Conservation (phyloP, 2,797 vertebrate genomes). For the Hippocampus kuda region DNA sequence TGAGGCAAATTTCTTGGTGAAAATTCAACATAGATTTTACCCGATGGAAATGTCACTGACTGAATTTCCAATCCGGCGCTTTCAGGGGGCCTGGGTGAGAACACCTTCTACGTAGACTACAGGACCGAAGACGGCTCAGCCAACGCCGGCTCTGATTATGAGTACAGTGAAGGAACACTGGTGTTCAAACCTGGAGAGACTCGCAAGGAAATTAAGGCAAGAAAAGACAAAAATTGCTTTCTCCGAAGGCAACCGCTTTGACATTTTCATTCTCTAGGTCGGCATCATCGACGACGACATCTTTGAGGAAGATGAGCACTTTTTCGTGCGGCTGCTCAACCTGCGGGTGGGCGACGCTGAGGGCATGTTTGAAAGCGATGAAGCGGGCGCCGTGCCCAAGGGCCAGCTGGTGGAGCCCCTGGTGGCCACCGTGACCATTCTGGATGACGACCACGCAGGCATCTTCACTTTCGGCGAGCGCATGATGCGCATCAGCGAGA, state of each 20-base stretch:
- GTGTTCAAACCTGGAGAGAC: conserved; percentile 93
- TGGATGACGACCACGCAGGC: conserved; percentile 94
- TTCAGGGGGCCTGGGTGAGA: conserved; percentile 70
- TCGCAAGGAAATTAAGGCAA: conserved; percentile 77
- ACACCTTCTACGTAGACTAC: conserved; percentile 94
- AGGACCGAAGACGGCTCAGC: conserved; percentile 90
- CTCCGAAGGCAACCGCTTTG: not conserved
- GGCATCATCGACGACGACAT: conserved; percentile 94
- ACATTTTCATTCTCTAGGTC: conserved; percentile 48
- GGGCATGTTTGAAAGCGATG: conserved; percentile 86
- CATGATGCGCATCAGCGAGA: conserved; percentile 80
- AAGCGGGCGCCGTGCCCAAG: conserved; percentile 69
- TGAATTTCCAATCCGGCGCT: not conserved
- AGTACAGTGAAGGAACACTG: conserved; percentile 84
- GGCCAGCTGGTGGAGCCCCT: conserved; percentile 74
- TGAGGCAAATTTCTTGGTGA: not conserved
- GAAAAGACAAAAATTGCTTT: conserved; percentile 6
- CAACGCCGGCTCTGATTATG: conserved; percentile 80
- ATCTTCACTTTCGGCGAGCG: conserved; percentile 88
- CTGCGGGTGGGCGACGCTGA: conserved; percentile 81
- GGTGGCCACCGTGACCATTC: conserved; percentile 86
- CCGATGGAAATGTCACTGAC: not conserved
- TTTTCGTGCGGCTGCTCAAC: conserved; percentile 82
- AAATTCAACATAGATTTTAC: not conserved
- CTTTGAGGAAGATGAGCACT: conserved; percentile 90